phyloP scores from a whole-genome alignment of 2,113 vertebrate genomes.

The Genyomyrus donnyi region DNA sequence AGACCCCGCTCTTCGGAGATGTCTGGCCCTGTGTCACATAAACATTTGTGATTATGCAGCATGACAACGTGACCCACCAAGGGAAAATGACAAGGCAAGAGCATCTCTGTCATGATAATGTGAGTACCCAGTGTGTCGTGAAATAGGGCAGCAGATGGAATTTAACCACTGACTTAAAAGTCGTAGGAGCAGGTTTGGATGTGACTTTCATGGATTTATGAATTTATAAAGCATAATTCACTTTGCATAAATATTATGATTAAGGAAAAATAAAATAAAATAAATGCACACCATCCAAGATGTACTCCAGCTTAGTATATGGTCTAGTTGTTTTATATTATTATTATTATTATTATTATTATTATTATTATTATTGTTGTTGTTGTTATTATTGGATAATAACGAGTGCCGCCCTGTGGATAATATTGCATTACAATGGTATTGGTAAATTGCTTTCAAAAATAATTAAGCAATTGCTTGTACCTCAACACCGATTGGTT shows the following conservation, averaged over 20 bases:
- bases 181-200: background rate
- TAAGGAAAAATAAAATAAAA: background rate
- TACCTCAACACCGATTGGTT: background rate
- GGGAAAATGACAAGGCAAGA: background rate
- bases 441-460: background rate
- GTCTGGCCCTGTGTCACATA: constrained; percentile 27
- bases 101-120: background rate
- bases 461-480: background rate
- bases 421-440: background rate
- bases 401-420: background rate
- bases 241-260: background rate
- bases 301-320: background rate
- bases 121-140: background rate
- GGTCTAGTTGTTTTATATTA: background rate
- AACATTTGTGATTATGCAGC: constrained; percentile 27
- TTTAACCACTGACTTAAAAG: background rate
- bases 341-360: background rate
- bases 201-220: background rate
- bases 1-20: constrained; percentile 28
- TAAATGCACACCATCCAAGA: background rate
- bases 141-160: background rate
- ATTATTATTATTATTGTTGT: background rate
- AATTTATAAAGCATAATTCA: background rate
- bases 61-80: background rate
- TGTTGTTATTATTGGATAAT: background rate